Evolutionary conservation across 2,113 vertebrate genomes (phyloP).

Genomic region (Bos taurus): DNA sequence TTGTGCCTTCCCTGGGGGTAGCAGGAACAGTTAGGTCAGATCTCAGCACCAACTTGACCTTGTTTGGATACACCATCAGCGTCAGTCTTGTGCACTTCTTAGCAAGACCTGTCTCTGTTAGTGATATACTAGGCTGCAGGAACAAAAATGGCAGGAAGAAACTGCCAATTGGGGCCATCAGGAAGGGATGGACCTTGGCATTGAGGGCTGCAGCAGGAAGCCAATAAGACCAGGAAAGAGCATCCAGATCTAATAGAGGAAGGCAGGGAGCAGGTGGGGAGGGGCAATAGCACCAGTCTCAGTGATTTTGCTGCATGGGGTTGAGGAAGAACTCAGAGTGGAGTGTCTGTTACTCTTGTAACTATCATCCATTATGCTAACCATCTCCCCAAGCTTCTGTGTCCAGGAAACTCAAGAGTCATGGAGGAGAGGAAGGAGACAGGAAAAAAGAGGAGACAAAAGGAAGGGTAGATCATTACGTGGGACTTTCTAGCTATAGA

Average conservation of each 20-base stretch:
- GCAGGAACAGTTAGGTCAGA: not conserved
- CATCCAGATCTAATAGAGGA: not conserved
- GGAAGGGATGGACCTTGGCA: too few species aligned
- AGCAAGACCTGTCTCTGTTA: not conserved
- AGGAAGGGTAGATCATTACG: not conserved
- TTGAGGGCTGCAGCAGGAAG: not conserved
- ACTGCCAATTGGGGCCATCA: rapidly evolving
- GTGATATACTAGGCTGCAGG: not conserved
- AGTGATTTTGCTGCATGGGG: not conserved
- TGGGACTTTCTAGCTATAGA: not conserved
- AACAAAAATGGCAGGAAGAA: not conserved
- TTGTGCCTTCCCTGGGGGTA: not conserved
- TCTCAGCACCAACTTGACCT: not conserved
- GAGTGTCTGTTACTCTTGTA: not conserved
- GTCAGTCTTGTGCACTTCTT: not conserved
- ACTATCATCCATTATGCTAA: too few species aligned
- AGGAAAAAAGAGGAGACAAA: not conserved
- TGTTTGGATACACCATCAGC: not conserved
- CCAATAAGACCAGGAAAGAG: not conserved
- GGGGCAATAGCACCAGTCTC: rapidly evolving
- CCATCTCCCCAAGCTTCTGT: not conserved
- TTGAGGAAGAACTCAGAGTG: not conserved
- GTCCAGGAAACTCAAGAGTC: not conserved
- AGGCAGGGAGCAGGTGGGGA: not conserved
- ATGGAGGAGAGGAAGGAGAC: not conserved